Percentiles rank a stretch among this genome's conserved stretches.
Evolutionary conservation across 2,113 vertebrate genomes (phyloP).

Genomic region (Todiramphus chloris): DNA sequence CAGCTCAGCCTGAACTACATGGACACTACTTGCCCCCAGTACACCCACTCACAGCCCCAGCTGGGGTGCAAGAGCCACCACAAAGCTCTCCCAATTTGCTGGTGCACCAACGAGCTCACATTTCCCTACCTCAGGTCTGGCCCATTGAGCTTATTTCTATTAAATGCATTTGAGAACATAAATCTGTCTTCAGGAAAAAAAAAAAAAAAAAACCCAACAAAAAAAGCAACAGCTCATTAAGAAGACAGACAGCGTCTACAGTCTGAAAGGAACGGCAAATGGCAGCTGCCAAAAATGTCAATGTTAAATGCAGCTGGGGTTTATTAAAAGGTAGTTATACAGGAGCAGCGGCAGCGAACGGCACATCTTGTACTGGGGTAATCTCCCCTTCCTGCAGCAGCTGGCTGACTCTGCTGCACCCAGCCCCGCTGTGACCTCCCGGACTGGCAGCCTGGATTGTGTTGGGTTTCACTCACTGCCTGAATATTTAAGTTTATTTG

Average conservation of each 20-base stretch:
- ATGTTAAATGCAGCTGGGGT: constrained; percentile 40
- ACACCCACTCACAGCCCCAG: rapidly evolving
- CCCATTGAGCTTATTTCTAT: constrained; percentile 23
- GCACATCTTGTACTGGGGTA: constrained; percentile 3
- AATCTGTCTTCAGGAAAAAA: neutral
- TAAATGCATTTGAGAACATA: constrained; percentile 4
- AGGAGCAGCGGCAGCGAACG: neutral
- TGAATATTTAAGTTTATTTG: neutral
- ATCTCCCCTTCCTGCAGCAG: neutral
- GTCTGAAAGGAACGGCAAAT: constrained; percentile 52
- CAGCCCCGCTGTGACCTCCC: neutral
- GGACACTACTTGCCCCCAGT: neutral
- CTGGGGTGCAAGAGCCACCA: rapidly evolving
- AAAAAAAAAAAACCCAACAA: neutral
- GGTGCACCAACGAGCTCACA: neutral
- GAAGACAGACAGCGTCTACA: constrained; percentile 50
- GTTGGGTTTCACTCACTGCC: neutral
- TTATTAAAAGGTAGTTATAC: constrained; percentile 43
- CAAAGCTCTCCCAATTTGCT: neutral
- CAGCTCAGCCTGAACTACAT: rapidly evolving
- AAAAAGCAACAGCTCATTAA: constrained; percentile 20
- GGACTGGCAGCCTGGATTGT: neutral
- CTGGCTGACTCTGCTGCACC: neutral
- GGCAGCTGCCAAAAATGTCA: constrained; percentile 52
- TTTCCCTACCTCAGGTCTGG: constrained; percentile 4